Evolutionary conservation across 1,140 invertebrate genomes (phyloP), one percentile per base, ranked within the genome.

Genomic region (Mya arenaria): DNA sequence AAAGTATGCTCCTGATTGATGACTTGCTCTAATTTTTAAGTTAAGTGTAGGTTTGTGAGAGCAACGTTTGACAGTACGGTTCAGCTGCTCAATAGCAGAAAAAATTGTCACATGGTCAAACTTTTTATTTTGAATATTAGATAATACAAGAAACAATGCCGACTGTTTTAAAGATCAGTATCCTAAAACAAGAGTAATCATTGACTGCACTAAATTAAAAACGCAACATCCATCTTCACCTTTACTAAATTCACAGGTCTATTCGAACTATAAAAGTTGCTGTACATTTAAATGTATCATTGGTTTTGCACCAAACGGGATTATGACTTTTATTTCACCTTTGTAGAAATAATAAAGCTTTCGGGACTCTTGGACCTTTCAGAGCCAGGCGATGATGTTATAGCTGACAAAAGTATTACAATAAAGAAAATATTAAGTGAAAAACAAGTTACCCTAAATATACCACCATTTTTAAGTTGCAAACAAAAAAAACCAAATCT

Each of bases 81-180:
- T 86, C 41, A 84, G 79, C 23, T 63, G 65, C 48, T 72, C 83
- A 34, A 3, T 68, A 1, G 41, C 65, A 30, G 30, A 73, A 60
- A 85, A 85, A 58, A 93, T 80, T 36, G 44, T 85, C 10, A 83
- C 84, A 52, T 85, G 71, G 69, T 28, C 63, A 39, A 85, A 75
- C 44, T 83, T 83, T 68, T 44, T 83, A 39, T 83, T 74, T 65
- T 74, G 79, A 52, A 36, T 75, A 48, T 34, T 83, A 36, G 75
- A 62, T 48, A 48, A 58, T 85, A 23, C 0, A 82, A 32, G 94
- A 94, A 56, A 95, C 93, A 79, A 96, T 94, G 85, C 94, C 95
- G 34, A 71, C 34, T 30, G 15, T 72, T 68, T 88, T 39, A 73
- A 79, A 60, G n/a, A 48, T n/a, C 36, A 62, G 28, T 82, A 73